phyloP scores from a whole-genome alignment of 2,797 vertebrate genomes.

The Squalus acanthias region DNA sequence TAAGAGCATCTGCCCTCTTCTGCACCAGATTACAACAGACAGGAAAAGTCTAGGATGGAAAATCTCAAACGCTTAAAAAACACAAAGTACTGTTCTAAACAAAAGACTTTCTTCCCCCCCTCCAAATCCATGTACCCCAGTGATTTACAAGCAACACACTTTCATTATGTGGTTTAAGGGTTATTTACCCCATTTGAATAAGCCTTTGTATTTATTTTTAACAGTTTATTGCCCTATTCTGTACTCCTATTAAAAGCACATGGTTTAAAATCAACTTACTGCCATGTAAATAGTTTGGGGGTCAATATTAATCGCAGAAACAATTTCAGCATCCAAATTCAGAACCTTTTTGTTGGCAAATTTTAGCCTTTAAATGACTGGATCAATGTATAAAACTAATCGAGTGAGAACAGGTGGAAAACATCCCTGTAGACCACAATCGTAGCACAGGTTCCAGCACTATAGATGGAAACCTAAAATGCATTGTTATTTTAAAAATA shows the following conservation, averaged over 20 bases:
- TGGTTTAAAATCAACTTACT: neutral
- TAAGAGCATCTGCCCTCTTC: neutral
- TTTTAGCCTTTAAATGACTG: neutral
- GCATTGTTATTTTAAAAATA: neutral
- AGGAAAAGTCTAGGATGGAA: neutral
- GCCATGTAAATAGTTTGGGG: neutral
- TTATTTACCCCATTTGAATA: neutral
- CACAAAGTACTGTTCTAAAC: neutral
- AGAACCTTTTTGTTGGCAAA: neutral
- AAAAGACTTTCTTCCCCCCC: neutral
- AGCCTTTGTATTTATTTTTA: neutral
- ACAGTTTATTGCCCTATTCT: neutral
- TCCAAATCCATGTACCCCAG: neutral
- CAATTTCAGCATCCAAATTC: neutral
- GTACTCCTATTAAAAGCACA: no score
- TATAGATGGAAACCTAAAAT: neutral
- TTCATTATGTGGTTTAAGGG: neutral
- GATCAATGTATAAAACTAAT: neutral
- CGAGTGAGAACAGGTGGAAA: neutral
- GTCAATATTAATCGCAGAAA: neutral
- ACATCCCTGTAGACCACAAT: neutral
- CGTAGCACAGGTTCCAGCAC: neutral
- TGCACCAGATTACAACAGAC: neutral
- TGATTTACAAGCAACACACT: neutral
- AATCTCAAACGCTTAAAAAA: neutral